Conservation (phyloP, 1,140 invertebrate species). For the Cydia amplana region DNA sequence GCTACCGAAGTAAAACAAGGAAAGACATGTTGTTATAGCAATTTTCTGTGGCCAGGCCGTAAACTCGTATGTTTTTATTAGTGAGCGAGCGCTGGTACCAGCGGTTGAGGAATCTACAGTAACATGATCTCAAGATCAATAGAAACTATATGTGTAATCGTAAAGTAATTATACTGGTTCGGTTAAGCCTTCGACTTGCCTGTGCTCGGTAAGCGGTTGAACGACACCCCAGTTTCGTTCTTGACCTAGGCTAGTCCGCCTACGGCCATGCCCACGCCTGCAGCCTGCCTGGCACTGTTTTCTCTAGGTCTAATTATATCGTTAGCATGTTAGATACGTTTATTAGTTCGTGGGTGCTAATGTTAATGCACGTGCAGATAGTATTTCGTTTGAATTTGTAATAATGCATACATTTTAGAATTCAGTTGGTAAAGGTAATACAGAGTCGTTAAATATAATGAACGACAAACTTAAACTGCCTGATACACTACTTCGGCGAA, state of each 20-base stretch:
- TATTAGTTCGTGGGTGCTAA: conserved; percentile 12
- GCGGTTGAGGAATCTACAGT: neutral
- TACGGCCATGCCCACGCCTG: conserved; percentile 53
- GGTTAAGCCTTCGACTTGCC: neutral
- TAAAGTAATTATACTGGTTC: neutral
- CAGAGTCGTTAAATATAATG: neutral
- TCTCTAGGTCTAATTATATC: conserved; percentile 46
- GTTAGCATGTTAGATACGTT: conserved; percentile 36
- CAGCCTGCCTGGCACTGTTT: conserved; percentile 42
- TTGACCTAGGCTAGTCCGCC: conserved; percentile 57
- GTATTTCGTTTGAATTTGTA: neutral
- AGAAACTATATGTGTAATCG: neutral
- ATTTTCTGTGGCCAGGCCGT: neutral
- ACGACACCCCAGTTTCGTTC: conserved; percentile 43
- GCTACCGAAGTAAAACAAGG: conserved; percentile 21
- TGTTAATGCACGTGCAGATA: neutral
- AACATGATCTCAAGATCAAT: neutral
- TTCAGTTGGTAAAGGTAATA: neutral
- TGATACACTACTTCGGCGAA: neutral
- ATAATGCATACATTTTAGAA: neutral
- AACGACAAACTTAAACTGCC: neutral
- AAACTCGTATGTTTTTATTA: neutral
- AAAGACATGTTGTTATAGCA: conserved; percentile 1
- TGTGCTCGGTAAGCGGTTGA: neutral
- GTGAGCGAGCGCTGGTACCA: neutral